Conservation (phyloP, 2,888 invertebrate species). For the Mylabris sibirica region DNA sequence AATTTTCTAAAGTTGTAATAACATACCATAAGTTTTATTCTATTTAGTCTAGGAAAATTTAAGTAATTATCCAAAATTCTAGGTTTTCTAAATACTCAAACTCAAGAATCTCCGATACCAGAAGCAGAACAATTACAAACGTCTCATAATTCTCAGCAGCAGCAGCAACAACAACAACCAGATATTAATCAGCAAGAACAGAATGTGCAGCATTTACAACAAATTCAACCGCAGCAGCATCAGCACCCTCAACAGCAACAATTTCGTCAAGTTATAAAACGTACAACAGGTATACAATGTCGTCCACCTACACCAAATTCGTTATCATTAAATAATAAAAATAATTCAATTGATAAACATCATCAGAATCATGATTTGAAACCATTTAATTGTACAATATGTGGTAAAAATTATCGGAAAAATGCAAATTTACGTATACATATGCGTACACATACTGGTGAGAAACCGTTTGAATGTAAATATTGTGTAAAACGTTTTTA, state of each 20-base stretch:
- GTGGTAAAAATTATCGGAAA: conserved; percentile 56
- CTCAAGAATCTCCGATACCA: conserved; percentile 14
- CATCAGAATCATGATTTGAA: conserved; percentile 35
- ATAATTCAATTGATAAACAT: not conserved
- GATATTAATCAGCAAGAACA: conserved; percentile 27
- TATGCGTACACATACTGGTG: conserved; percentile 58
- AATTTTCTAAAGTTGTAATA: not conserved
- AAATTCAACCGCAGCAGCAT: conserved; percentile 16
- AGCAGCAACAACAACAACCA: too few relatives aligned
- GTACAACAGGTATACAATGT: conserved; percentile 46
- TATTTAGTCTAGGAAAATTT: not conserved
- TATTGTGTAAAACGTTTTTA: conserved; percentile 59
- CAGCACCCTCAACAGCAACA: conserved; percentile 31
- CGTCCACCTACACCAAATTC: conserved; percentile 50
- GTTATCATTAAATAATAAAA: not conserved
- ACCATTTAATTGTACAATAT: conserved; percentile 52
- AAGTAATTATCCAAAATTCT: not conserved
- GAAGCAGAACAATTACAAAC: conserved; percentile 8
- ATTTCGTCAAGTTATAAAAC: conserved; percentile 50
- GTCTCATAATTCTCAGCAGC: not conserved
- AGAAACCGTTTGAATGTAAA: conserved; percentile 59
- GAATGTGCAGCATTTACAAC: conserved; percentile 16
- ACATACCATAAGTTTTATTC: too few relatives aligned
- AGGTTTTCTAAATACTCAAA: conserved; percentile 33
- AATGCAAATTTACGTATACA: conserved; percentile 58